Evolutionary conservation across 1,140 invertebrate species (phyloP).

Genomic region (Pogonomyrmex californicus): DNA sequence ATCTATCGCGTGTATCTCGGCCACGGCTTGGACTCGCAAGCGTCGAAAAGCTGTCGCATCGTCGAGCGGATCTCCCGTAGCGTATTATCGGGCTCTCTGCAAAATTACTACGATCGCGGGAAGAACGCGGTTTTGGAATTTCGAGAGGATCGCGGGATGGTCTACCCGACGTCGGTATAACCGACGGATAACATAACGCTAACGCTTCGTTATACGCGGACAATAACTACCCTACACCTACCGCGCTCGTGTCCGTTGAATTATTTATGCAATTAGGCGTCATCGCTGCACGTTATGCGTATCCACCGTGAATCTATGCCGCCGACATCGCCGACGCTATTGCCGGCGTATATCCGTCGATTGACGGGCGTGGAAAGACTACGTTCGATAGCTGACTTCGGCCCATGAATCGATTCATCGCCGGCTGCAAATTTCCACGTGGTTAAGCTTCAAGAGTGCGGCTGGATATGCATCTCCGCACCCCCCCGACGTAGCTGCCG

Average conservation of each 20-base stretch:
- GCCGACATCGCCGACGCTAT: conserved; percentile 29
- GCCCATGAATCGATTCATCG: conserved; percentile 56
- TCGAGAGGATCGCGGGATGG: conserved; percentile 73
- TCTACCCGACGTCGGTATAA: conserved; percentile 77
- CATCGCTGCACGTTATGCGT: conserved; percentile 72
- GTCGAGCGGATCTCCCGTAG: conserved; percentile 13
- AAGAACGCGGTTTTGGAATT: conserved; percentile 69
- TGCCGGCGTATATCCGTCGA: conserved; percentile 46
- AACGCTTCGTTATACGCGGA: conserved; percentile 80
- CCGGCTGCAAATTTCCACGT: conserved; percentile 43
- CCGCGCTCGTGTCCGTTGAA: conserved; percentile 79
- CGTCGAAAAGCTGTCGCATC: conserved; percentile 21
- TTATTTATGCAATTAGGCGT: conserved; percentile 84
- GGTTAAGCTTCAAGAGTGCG: conserved; percentile 32
- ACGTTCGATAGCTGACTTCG: conserved; percentile 57
- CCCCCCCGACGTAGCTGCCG: background rate
- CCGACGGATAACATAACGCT: conserved; percentile 80
- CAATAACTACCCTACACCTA: conserved; percentile 74
- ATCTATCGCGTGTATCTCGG: background rate
- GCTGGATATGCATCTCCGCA: conserved; percentile 9
- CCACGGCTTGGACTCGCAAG: conserved; percentile 3
- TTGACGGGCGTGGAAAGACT: conserved; percentile 68
- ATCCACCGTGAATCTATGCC: conserved; percentile 67
- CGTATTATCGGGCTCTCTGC: conserved; percentile 43
- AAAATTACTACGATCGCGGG: conserved; percentile 37